Evolutionary conservation across 1,140 invertebrate genomes (phyloP), one percentile per base, ranked within the genome.

Genomic region (Drosophila grimshawi): DNA sequence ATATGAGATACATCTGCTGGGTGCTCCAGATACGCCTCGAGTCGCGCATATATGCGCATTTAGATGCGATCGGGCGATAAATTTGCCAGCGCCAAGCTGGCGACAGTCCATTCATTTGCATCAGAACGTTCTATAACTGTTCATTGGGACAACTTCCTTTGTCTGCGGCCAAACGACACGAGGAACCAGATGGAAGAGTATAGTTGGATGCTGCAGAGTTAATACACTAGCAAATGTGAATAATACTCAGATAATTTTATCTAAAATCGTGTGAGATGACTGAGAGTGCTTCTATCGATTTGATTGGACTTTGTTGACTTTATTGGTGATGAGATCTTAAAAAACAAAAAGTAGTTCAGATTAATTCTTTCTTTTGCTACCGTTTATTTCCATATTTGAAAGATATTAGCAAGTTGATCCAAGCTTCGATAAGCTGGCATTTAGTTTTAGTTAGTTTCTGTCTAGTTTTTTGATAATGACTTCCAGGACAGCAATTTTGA

Each of bases 71-170:
- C 66, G 61, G 19, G 45, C 39, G 55, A 43, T 43, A 43, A 43
- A 43, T 8, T 43, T 57, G 39, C 39, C 27, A 6, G 19, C 81
- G 81, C 63, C 81, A 81, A 62, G 29, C 65, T 78, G 82, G 81
- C 82, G 81, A 86, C 81, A 48, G 8, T 59, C 56, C 6, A 53
- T 68, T 68, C 66, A 55, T 74, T 74, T 52, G 51, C 81, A 86
- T 85, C 32, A 53, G 45, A 71, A 64, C 80, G 65, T 75, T 82
- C 80, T 82, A 72, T 85, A 85, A 85, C 81, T 86, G 81, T 85
- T 86, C 71, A 80, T 67, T 46, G 62, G 74, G 52, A 49, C 82
- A 78, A 86, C 83, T 85, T 85, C 81, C 81, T 85, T 80, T 86
- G 77, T 80, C 60, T 49, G 46, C n/a, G 30, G 32, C 66, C 41